phyloP scores from a whole-genome alignment of 2,888 invertebrate genomes.

The Troilus luridus region DNA sequence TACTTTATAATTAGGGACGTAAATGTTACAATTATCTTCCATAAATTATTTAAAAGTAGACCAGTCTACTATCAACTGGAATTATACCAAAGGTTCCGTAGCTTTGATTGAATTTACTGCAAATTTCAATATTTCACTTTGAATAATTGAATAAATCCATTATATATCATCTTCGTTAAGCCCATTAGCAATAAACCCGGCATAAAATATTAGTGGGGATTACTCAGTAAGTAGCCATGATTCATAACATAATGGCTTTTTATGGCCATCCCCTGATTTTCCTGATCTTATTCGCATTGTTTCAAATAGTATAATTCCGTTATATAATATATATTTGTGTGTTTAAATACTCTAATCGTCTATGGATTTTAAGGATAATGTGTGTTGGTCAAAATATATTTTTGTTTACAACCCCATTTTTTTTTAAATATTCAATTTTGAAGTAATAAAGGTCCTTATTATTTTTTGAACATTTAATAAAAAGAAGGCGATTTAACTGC shows the following conservation, averaged over 20 bases:
- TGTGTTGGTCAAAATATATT: too few species aligned
- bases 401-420: too few species aligned
- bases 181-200: background rate
- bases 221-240: background rate
- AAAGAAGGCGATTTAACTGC: too few species aligned
- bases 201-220: conserved; percentile 22
- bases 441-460: too few species aligned
- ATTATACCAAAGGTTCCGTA: background rate
- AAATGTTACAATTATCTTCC: background rate
- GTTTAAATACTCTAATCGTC: too few species aligned
- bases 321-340: too few species aligned
- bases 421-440: too few species aligned
- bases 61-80: background rate
- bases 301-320: background rate
- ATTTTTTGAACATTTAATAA: too few species aligned
- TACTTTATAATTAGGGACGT: background rate
- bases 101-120: background rate
- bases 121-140: conserved; percentile 26
- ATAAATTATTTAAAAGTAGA: background rate
- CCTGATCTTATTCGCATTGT: background rate
- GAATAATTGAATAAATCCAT: conserved; percentile 2
- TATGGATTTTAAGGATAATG: too few species aligned
- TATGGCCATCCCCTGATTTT: background rate
- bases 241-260: background rate
- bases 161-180: background rate